A percentile compares a stretch with the other conserved stretches of the same genome.
phyloP scores from a whole-genome alignment of 2,797 vertebrate genomes.

The Sebastes trivittatus region DNA sequence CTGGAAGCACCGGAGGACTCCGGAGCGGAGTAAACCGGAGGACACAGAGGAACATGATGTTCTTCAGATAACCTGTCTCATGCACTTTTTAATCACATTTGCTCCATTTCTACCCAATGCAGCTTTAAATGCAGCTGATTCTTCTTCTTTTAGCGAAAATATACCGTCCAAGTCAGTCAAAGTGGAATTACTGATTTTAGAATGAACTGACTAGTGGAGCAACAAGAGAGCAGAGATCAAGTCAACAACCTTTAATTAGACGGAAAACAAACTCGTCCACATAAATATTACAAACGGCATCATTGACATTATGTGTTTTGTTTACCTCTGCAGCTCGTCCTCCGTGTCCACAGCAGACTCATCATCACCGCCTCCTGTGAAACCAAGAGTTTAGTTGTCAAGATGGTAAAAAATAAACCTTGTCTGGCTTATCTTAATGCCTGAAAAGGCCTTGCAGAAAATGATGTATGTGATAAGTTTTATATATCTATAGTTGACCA shows the following conservation, averaged over 20 bases:
- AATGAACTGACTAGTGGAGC: no score
- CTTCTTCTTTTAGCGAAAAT: no score
- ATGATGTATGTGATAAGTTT: neutral
- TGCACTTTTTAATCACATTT: no score
- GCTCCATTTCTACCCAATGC: no score
- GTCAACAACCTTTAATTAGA: neutral
- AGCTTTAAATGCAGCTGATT: no score
- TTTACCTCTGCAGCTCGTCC: conserved; percentile 90
- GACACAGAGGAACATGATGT: no score
- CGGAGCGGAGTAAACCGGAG: no score
- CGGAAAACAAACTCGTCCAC: neutral
- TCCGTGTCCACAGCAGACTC: conserved; percentile 89
- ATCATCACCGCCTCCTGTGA: conserved; percentile 70
- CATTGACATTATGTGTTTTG: neutral
- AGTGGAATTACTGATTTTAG: neutral
- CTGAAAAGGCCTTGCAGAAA: neutral
- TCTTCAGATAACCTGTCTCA: no score
- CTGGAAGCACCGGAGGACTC: no score
- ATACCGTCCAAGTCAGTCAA: neutral
- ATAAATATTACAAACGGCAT: neutral
- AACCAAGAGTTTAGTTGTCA: neutral
- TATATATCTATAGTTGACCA: neutral
- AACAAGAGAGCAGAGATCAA: neutral
- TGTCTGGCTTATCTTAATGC: neutral
- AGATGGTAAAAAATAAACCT: neutral